These are phyloP conservation scores for Craniophora ligustri DNA, from an alignment of 2,888 invertebrate genomes.

Conservation along the genomic window DNA sequence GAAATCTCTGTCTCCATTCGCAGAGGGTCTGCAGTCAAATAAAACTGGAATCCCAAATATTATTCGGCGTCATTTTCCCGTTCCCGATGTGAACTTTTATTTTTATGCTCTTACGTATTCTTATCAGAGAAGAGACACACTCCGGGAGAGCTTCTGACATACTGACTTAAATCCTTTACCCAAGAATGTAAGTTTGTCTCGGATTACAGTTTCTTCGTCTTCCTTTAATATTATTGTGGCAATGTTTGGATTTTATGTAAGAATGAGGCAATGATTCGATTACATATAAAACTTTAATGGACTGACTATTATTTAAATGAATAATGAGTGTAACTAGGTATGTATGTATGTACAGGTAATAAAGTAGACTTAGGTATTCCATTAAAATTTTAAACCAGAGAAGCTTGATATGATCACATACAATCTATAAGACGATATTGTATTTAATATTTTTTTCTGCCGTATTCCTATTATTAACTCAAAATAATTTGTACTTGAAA, in stretches of 20 bases:
- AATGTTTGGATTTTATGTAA: constrained; percentile 50
- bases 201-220: constrained; percentile 68
- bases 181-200: constrained; percentile 73
- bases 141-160: constrained; percentile 82
- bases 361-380: no score
- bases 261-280: constrained; percentile 34
- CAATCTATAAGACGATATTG: no score
- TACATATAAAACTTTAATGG: constrained; percentile 23
- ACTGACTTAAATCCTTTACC: constrained; percentile 83
- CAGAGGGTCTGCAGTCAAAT: constrained; percentile 87
- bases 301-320: no score
- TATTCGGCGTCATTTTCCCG: constrained; percentile 86
- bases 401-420: no score
- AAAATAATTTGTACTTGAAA: no score
- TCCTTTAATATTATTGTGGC: constrained; percentile 63
- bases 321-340: no score
- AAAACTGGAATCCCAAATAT: constrained; percentile 88
- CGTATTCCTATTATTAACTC: no score
- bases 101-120: constrained; percentile 88
- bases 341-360: no score
- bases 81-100: constrained; percentile 88
- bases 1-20: constrained; percentile 88
- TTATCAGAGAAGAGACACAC: constrained; percentile 86
- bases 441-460: no score
- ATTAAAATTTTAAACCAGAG: no score